These are phyloP conservation scores for Sciaenops ocellatus DNA, from an alignment of 2,797 vertebrate species.

Conservation along the genomic window DNA sequence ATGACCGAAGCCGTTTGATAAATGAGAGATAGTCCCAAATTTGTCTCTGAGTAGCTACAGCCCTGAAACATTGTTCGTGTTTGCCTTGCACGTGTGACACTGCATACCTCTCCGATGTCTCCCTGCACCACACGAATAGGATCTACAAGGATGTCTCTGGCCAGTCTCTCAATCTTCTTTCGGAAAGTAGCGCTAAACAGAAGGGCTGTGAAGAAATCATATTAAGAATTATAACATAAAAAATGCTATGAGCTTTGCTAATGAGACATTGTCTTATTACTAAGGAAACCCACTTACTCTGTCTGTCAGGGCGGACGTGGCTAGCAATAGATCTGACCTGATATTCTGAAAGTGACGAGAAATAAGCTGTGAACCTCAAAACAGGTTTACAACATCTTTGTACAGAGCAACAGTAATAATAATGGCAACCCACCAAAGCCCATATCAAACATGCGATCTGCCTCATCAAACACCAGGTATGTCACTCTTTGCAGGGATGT, in stretches of 20 bases:
- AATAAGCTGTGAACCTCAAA: constrained; percentile 4
- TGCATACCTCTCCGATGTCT: constrained; percentile 96
- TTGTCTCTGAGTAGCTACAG: not conserved
- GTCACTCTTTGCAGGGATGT: constrained; percentile 97
- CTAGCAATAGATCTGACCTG: constrained; percentile 97
- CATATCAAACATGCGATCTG: constrained; percentile 99
- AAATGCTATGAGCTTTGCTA: not conserved
- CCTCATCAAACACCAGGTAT: constrained; percentile 99
- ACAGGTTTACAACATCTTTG: not conserved
- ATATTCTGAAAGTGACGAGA: constrained; percentile 87
- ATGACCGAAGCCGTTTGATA: not conserved
- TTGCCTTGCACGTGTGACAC: not conserved
- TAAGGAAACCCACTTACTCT: constrained; percentile 89
- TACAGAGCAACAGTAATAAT: not conserved
- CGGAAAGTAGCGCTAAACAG: constrained; percentile 98
- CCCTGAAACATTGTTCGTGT: not conserved
- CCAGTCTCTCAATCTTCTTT: constrained; percentile 97
- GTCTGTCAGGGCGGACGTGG: constrained; percentile 97
- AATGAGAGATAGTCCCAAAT: not conserved
- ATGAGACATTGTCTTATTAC: not conserved
- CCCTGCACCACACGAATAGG: constrained; percentile 98
- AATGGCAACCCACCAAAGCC: constrained; percentile 91
- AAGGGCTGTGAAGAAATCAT: constrained; percentile 86
- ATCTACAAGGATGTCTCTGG: constrained; percentile 95
- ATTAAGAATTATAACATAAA: not conserved